A percentile compares a stretch with the other conserved stretches of the same genome.
phyloP scores from a whole-genome alignment of 1,140 invertebrate genomes.

The Drosophila mojavensis region DNA sequence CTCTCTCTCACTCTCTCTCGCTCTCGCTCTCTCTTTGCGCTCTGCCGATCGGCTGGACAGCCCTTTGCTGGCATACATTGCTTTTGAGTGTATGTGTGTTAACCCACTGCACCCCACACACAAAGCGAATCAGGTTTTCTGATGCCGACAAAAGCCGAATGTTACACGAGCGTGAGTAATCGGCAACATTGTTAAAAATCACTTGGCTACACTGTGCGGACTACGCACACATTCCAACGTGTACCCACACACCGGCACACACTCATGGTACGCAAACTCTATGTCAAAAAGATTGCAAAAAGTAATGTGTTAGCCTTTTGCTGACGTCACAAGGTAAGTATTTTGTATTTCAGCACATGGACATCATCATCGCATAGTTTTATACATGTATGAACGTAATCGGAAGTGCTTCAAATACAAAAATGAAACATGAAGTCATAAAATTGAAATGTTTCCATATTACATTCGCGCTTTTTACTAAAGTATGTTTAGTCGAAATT shows the following conservation, averaged over 20 bases:
- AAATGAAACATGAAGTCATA: neutral
- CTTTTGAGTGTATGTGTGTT: neutral
- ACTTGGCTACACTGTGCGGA: neutral
- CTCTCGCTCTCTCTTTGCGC: constrained; percentile 7
- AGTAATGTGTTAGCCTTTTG: neutral
- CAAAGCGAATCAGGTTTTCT: constrained; percentile 37
- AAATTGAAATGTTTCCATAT: too few relatives aligned
- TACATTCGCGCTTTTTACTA: too few relatives aligned
- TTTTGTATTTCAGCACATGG: constrained; percentile 1
- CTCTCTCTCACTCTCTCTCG: constrained; percentile 6
- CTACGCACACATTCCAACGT: neutral
- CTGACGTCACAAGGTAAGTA: neutral
- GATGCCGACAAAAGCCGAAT: constrained; percentile 14
- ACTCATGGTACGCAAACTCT: neutral
- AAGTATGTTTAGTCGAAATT: too few relatives aligned
- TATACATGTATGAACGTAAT: too few relatives aligned
- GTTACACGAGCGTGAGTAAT: constrained; percentile 5
- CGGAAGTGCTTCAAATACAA: neutral
- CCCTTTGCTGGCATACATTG: constrained; percentile 23
- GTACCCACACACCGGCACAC: neutral
- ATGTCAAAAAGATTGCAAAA: constrained; percentile 9
- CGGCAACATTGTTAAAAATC: neutral
- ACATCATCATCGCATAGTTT: too few relatives aligned
- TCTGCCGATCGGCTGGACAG: constrained; percentile 38
- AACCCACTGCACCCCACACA: neutral